Conservation (phyloP, 2,113 vertebrate genomes). For the Pipra filicauda region DNA sequence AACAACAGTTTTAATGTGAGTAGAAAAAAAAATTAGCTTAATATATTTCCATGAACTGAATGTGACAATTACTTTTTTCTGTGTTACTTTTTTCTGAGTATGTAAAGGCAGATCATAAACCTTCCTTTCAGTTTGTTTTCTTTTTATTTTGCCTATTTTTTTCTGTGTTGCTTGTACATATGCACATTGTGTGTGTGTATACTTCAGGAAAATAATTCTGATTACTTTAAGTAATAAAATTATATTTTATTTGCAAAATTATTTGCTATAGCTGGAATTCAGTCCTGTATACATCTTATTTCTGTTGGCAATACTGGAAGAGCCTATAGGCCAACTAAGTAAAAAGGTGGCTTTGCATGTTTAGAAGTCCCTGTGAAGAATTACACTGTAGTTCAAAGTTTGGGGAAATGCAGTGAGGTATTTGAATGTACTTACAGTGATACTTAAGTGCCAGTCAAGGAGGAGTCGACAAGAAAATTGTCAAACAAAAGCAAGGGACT, state of each 20-base stretch:
- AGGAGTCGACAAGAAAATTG: not conserved
- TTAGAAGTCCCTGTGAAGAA: not conserved
- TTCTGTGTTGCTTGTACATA: not conserved
- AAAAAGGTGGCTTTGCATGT: not conserved
- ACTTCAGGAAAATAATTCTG: not conserved
- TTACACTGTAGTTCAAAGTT: not conserved
- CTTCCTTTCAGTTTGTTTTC: not conserved
- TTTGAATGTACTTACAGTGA: not conserved
- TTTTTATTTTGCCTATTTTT: not conserved
- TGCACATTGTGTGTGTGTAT: rapidly evolving
- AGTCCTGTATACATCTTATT: not conserved
- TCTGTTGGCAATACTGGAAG: not conserved
- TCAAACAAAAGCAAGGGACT: not conserved
- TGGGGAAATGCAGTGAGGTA: not conserved
- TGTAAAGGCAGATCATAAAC: not conserved
- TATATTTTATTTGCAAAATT: not conserved
- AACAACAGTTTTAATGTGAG: not conserved
- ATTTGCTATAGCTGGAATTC: not conserved
- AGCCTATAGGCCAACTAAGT: not conserved
- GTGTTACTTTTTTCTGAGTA: not conserved
- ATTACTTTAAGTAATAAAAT: not conserved
- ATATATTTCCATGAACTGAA: not conserved
- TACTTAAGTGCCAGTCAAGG: not conserved
- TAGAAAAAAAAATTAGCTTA: not conserved
- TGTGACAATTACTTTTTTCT: not conserved